phyloP scores from a whole-genome alignment of 1,140 invertebrate genomes.

The Centruroides sculpturatus region DNA sequence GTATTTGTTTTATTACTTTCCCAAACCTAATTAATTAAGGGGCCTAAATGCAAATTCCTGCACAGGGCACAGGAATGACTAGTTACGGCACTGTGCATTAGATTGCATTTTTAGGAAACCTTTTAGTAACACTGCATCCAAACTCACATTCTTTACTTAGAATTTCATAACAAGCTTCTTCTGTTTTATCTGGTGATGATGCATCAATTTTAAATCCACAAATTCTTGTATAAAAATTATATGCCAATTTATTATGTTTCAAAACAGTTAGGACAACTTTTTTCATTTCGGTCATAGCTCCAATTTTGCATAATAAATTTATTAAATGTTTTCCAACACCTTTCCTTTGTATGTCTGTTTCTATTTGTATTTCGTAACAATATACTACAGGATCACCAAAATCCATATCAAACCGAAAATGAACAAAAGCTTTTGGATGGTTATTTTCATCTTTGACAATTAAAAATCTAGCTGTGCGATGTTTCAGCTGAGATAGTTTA shows the following conservation, averaged over 20 bases:
- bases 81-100: too few relatives aligned
- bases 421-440: conserved; percentile 12
- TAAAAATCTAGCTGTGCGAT: conserved; percentile 14
- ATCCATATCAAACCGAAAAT: conserved; percentile 18
- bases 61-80: too few relatives aligned
- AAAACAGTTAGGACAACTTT: conserved; percentile 34
- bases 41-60: too few relatives aligned
- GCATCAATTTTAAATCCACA: conserved; percentile 10
- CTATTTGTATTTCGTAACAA: conserved; percentile 18
- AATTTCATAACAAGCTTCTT: conserved; percentile 13
- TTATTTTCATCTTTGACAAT: conserved; percentile 4
- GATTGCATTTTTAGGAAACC: too few relatives aligned
- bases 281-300: conserved; percentile 28
- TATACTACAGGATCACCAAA: conserved; percentile 9
- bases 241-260: conserved; percentile 27
- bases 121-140: too few relatives aligned
- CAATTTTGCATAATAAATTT: conserved; percentile 4
- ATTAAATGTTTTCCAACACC: conserved; percentile 14
- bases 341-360: conserved; percentile 2
- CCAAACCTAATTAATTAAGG: too few relatives aligned
- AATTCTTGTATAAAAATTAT: conserved; percentile 26
- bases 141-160: background rate
- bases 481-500: conserved; percentile 16
- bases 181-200: conserved; percentile 3
- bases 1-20: too few relatives aligned